Conservation (phyloP, 2,797 vertebrate genomes). For the Pelobates cultripes region DNA sequence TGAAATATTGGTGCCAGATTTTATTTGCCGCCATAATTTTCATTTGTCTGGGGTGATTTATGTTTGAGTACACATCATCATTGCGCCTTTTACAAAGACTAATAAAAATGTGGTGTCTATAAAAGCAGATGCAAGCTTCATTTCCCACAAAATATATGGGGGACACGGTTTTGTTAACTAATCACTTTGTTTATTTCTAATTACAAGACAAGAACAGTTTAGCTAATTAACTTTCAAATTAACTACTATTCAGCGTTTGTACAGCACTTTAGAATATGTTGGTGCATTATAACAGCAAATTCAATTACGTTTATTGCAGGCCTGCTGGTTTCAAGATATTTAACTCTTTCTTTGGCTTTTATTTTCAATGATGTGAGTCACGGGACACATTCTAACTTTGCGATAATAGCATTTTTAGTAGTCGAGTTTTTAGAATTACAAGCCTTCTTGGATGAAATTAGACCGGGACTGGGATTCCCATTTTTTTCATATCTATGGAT, state of each 20-base stretch:
- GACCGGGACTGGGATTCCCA: too few relatives aligned
- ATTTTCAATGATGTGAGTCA: too few relatives aligned
- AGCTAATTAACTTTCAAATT: conserved; percentile 3
- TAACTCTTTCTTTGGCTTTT: too few relatives aligned
- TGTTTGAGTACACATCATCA: conserved; percentile 12
- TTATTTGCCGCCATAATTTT: conserved; percentile 10
- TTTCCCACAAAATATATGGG: conserved; percentile 10
- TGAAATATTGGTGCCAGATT: conserved; percentile 8
- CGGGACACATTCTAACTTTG: too few relatives aligned
- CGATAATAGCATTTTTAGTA: too few relatives aligned
- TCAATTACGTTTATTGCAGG: neutral
- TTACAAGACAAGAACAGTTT: conserved; percentile 10
- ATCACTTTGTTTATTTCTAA: conserved; percentile 7
- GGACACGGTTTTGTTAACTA: neutral
- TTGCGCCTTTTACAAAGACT: neutral
- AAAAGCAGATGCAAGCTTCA: conserved; percentile 9
- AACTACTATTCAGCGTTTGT: neutral
- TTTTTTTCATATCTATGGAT: too few relatives aligned
- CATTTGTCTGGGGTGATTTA: conserved; percentile 18
- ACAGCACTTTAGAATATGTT: neutral
- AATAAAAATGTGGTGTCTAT: neutral
- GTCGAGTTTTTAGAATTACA: too few relatives aligned
- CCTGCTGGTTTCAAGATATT: neutral
- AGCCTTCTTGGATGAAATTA: too few relatives aligned
- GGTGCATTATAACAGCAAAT: neutral